Evolutionary conservation across 1,140 invertebrate genomes (phyloP), one percentile per base, ranked within the genome.

Genomic region (Diorhabda elongata): DNA sequence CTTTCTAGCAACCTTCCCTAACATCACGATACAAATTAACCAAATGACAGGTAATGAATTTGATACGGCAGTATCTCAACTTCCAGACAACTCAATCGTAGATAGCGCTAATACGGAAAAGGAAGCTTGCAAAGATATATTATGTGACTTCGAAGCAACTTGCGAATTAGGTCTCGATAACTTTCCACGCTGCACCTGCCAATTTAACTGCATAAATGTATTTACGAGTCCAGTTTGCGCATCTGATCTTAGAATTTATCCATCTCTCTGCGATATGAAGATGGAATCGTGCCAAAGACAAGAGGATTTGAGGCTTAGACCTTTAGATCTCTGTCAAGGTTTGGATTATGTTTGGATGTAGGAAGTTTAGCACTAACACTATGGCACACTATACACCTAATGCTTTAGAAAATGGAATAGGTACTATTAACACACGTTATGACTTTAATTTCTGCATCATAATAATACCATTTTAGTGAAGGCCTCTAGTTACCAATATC

Each of bases 261-360:
- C 88, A 3, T 94, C 91, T 69, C 85, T 92, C 67, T 97, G 94
- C 79, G 89, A 90, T 11, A 93, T 96, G 91, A 90, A 90, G 76
- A 90, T 91, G 85, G 90, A 93, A 74, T 91, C 92, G 4, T 97
- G 94, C 81, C 88, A 92, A 71, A 87, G 90, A 70, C 92, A 94
- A 79, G 87, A 90, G 67, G 92, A 95, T 75, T 86, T 96, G 42
- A 84, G 92, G 71, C 84, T 91, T 59, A 83, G 91, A 71, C 91
- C 92, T 0, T 82, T 93, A 73, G 90, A 92, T 76, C 85, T 93
- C 59, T 95, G 92, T 81, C 87, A 93, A 92, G 92, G 92, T 92
- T 73, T 76, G 74, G 77, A 71, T n/a, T n/a, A 52, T 52, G 3
- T 52, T 52, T 52, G 47, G 47, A n/a, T 8, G n/a, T 52, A 52